Conservation (phyloP, 1,140 invertebrate species). For the Drosophila miranda region DNA sequence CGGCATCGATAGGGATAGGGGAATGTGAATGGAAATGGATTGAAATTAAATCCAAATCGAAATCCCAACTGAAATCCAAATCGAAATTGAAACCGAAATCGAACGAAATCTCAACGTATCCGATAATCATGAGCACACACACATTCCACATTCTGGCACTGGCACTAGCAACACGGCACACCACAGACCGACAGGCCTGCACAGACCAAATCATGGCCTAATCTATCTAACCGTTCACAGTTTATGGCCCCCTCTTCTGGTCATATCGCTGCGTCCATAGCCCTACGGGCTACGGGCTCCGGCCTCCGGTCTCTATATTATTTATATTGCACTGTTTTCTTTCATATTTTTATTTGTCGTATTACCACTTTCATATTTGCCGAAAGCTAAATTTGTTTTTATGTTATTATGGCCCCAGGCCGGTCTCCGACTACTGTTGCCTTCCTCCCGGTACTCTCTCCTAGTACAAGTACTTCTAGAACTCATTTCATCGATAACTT, state of each 20-base stretch:
- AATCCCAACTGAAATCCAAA: slow-evolving; percentile 24
- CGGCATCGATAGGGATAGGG: neutral
- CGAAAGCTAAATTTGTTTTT: slow-evolving; percentile 62
- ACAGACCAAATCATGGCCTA: slow-evolving; percentile 76
- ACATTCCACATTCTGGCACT: slow-evolving; percentile 17
- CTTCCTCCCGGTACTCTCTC: neutral
- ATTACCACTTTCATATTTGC: slow-evolving; percentile 74
- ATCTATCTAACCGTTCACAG: slow-evolving; percentile 62
- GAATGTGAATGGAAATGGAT: slow-evolving; percentile 23
- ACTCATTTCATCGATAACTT: slow-evolving; percentile 35
- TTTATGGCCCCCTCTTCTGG: slow-evolving; percentile 71
- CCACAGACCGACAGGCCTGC: neutral
- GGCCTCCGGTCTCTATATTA: slow-evolving; percentile 32
- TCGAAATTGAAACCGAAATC: slow-evolving; percentile 23
- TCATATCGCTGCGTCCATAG: slow-evolving; percentile 46
- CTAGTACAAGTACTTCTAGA: too few relatives aligned
- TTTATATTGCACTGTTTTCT: slow-evolving; percentile 61
- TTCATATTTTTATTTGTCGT: slow-evolving; percentile 17
- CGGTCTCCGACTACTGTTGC: slow-evolving; percentile 44
- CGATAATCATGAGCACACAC: slow-evolving; percentile 60
- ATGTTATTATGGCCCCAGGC: slow-evolving; percentile 51
- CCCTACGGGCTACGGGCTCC: slow-evolving; percentile 1
- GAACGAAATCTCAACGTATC: slow-evolving; percentile 71
- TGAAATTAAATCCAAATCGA: slow-evolving; percentile 17
- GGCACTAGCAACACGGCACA: neutral